Base-by-base conservation (phyloP, 2,888 invertebrate species). In the Eudasyphora cyanicolor region DNA sequence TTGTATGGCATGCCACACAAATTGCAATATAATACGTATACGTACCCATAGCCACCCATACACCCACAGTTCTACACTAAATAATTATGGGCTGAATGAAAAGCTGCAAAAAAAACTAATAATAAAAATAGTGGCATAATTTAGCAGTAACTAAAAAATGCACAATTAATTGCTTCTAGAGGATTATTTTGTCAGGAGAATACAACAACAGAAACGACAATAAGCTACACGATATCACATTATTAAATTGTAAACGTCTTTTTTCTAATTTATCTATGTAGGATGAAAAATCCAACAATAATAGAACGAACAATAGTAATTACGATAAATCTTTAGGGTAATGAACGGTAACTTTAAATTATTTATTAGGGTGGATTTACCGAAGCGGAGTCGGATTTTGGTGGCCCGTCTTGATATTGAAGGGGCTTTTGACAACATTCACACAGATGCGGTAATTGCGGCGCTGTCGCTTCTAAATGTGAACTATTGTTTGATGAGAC, bases 121-220 rank as follows among this genome's bases (percentile, higher is more conserved):
- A 51, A 74, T 17, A 19, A 70, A 70, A 80, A 21, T 1, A 49
- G 49, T 29, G 29, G 27, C 77, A 77, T 81, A 70, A 42, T 81
- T 64, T 32, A 64, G 19, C 17, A 32, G 49, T 21, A 71, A 77
- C 17, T 19, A 19, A 35, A 71, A 62, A 29, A 54, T 62, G 38
- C 42, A 14, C 69, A 81, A 81, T 81, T 84, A 78, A 81, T 84
- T 81, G 71, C 77, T 78, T 84, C 74, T 51, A 70, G 74, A 75
- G 71, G 49, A 71, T 76, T 78, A 75, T 75, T 71, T 75, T 75
- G 45, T 71, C 21, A 21, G 21, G 38, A 64, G 17, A 35, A 35
- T 27, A 24, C 35, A 54, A 12, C 57, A 57, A 49, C 17, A 45
- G 42, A 62, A 12, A 12, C 24, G 3, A 67, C 19, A 42, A 67